Evolutionary conservation across 1,140 invertebrate species (phyloP), one percentile per base, ranked within the genome.

Genomic region (Phymastichus coffea): DNA sequence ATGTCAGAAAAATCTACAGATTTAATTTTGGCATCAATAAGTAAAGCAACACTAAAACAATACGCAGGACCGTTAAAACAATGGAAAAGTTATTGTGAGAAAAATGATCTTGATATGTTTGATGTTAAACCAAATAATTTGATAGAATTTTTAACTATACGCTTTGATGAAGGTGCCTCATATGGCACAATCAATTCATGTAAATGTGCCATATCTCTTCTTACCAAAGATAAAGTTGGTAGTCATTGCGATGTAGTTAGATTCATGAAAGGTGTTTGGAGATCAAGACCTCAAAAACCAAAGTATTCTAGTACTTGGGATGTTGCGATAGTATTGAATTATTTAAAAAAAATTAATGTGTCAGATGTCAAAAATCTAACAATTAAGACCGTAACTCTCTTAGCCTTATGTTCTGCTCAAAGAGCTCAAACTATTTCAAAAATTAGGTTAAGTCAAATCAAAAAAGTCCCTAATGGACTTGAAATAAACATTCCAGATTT

Each of bases 231-330:
- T 30, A 63, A 61, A 35, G 56, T 68, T 19, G 63, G 63, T 7
- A 17, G 44, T 4, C 19, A 61, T 44, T 6, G 2, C 0, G 2
- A 30, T 30, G 46, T 70, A 7, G 57, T 37, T 38, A 47, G 70
- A 30, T 68, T 72, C 43, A 48, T 71, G 2, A 72, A 67, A 60
- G 71, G 68, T 2, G 33, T 61, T n/a, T 70, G 35, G 43, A 69
- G 43, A 40, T 64, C 59, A 19, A 66, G 57, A 28, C 71, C 71
- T 9, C 15, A 43, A 3, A 28, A 20, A 28, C 66, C 67, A 2
- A 73, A 70, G 60, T 74, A 74, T 57, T 49, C n/a, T 26, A 20
- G 8, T 8, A 67, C 63, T 8, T 76, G 68, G 71, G 67, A 74
- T 46, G 63, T 66, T 3, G 38, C 63, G 28, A 20, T 65, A 6